These are phyloP conservation scores for Drosophila sulfurigaster DNA, from an alignment of 1,140 invertebrate genomes.

Conservation along the genomic window DNA sequence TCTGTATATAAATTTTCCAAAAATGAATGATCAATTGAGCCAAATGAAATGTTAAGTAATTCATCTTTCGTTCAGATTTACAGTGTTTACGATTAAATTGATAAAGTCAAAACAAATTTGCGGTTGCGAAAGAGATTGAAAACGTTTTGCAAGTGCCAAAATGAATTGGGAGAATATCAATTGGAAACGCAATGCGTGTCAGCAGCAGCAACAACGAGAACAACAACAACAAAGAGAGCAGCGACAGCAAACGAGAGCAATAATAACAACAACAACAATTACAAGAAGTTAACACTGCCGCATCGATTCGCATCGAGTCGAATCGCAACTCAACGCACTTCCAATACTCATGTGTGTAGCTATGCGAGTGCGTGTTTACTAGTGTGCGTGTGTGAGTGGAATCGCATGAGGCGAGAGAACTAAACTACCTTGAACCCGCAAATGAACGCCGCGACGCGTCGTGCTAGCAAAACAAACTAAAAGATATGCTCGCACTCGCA, in stretches of 20 bases:
- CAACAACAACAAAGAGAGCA: conserved; percentile 6
- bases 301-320: conserved; percentile 13
- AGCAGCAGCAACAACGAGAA: conserved; percentile 17
- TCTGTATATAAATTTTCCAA: no score
- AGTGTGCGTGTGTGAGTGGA: conserved; percentile 19
- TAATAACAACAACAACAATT: conserved; percentile 37
- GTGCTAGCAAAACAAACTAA: conserved; percentile 28
- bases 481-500: conserved; percentile 18
- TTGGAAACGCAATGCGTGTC: conserved; percentile 45
- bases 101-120: conserved; percentile 23
- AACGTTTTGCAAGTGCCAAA: conserved; percentile 25
- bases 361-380: not conserved
- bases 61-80: not conserved
- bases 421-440: conserved; percentile 70
- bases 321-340: conserved; percentile 24
- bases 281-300: conserved; percentile 28
- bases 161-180: conserved; percentile 37
- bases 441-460: conserved; percentile 42
- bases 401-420: conserved; percentile 43
- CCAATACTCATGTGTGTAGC: conserved; percentile 9
- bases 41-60: no score
- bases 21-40: no score
- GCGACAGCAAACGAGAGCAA: conserved; percentile 15
- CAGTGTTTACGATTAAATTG: conserved; percentile 6
- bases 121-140: conserved; percentile 9